phyloP scores from a whole-genome alignment of 2,888 invertebrate genomes.

The Volucella bombylans region DNA sequence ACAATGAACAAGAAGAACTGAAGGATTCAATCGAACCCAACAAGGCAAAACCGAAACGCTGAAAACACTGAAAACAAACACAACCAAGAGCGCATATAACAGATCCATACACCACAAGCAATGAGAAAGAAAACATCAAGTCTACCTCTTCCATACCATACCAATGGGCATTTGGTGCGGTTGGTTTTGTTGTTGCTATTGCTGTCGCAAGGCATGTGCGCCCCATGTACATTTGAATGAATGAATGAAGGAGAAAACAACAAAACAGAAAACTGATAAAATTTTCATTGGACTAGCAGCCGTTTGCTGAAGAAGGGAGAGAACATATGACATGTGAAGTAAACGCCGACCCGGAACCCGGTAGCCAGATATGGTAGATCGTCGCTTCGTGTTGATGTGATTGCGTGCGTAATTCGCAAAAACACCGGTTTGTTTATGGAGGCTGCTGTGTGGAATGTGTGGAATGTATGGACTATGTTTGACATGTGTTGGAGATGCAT shows the following conservation, averaged over 20 bases:
- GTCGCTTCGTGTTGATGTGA: background rate
- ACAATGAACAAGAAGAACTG: constrained; percentile 44
- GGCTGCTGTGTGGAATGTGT: background rate
- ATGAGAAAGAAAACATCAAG: constrained; percentile 16
- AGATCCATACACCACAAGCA: constrained; percentile 23
- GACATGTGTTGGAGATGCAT: constrained; percentile 34
- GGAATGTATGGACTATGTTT: no score
- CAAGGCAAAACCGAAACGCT: background rate
- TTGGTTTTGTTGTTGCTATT: background rate
- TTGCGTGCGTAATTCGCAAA: constrained; percentile 1
- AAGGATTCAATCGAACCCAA: constrained; percentile 41
- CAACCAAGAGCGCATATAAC: background rate
- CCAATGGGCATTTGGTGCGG: background rate
- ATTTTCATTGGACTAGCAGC: background rate
- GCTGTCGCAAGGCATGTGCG: constrained; percentile 33
- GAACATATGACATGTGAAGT: background rate
- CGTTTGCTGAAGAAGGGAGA: background rate
- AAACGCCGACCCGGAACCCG: background rate
- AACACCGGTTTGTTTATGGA: constrained; percentile 34
- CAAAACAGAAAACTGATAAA: background rate
- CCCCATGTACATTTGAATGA: background rate
- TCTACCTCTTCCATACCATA: constrained; percentile 36
- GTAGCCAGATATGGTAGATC: constrained; percentile 2
- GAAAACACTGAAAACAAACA: background rate
- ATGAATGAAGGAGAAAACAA: background rate